These are phyloP conservation scores for Caprella mutica DNA, from an alignment of 2,888 invertebrate species.

Conservation along the genomic window DNA sequence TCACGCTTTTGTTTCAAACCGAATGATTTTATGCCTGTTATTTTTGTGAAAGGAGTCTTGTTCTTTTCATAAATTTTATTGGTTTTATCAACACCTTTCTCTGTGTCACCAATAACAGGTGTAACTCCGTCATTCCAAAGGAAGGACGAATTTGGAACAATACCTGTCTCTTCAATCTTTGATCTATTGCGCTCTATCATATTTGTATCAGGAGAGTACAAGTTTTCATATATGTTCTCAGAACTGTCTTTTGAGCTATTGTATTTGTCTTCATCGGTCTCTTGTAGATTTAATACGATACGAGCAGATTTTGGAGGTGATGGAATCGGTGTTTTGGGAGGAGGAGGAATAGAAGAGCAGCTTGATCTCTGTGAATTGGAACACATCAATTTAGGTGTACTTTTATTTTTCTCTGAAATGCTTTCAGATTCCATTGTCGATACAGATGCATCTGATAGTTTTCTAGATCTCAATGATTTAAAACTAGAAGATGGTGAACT, in stretches of 20 bases:
- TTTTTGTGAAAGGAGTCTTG: neutral
- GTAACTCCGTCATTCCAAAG: slow-evolving; percentile 21
- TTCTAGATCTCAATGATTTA: neutral
- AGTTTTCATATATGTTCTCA: slow-evolving; percentile 33
- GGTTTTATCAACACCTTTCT: neutral
- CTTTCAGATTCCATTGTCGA: slow-evolving; percentile 28
- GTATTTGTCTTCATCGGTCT: neutral
- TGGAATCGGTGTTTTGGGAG: slow-evolving; percentile 33
- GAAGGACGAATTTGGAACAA: slow-evolving; percentile 29
- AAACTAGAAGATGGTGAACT: neutral
- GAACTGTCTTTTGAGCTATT: neutral
- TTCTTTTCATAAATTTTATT: neutral
- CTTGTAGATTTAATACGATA: neutral
- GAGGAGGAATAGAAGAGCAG: slow-evolving; percentile 22
- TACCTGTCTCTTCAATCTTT: slow-evolving; percentile 27
- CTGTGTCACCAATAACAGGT: neutral
- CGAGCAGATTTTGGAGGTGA: slow-evolving; percentile 25
- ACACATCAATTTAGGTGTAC: neutral
- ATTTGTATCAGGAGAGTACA: slow-evolving; percentile 23
- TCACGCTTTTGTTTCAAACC: neutral
- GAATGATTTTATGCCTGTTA: slow-evolving; percentile 7
- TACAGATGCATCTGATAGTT: slow-evolving; percentile 12
- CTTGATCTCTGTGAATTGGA: slow-evolving; percentile 6
- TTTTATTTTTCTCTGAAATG: slow-evolving; percentile 16
- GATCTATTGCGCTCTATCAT: slow-evolving; percentile 25